These are phyloP conservation scores for Drosophila kanekoi DNA, from an alignment of 2,888 invertebrate species.

Conservation along the genomic window DNA sequence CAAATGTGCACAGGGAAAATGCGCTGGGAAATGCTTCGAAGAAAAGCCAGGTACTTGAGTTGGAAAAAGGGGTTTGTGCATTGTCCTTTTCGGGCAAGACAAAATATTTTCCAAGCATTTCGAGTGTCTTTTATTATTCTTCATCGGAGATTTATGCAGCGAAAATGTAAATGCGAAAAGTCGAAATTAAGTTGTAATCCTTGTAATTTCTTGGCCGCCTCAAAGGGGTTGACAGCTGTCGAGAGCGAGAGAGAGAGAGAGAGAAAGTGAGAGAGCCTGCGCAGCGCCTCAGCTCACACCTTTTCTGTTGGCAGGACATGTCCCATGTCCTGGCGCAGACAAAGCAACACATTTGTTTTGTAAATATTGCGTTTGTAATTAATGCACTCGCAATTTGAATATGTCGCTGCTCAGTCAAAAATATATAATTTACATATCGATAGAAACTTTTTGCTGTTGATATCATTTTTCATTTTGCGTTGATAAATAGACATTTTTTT, in stretches of 20 bases:
- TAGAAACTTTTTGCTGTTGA: constrained; percentile 2
- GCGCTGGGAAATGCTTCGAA: not conserved
- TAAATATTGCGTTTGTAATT: constrained; percentile 85
- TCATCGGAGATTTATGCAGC: constrained; percentile 64
- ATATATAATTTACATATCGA: constrained; percentile 37
- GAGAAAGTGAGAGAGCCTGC: not conserved
- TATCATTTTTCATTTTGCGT: constrained; percentile 69
- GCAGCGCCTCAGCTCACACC: constrained; percentile 57
- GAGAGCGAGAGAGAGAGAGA: not conserved
- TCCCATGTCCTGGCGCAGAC: constrained; percentile 34
- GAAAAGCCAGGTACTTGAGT: constrained; percentile 41
- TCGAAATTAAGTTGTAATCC: constrained; percentile 84
- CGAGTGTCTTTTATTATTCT: constrained; percentile 59
- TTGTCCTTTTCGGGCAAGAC: constrained; percentile 53
- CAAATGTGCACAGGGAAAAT: constrained; percentile 48
- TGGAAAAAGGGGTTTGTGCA: constrained; percentile 34
- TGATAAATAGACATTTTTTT: constrained; percentile 61
- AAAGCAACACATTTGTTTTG: constrained; percentile 85
- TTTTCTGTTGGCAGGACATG: constrained; percentile 28
- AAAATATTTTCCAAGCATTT: constrained; percentile 70
- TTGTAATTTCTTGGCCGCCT: constrained; percentile 67
- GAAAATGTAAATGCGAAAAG: constrained; percentile 69
- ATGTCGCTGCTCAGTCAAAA: constrained; percentile 28
- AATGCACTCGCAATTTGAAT: constrained; percentile 72
- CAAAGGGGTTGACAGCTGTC: constrained; percentile 77